phyloP scores from a whole-genome alignment of 2,888 invertebrate genomes.

The Scrobipalpa costella region DNA sequence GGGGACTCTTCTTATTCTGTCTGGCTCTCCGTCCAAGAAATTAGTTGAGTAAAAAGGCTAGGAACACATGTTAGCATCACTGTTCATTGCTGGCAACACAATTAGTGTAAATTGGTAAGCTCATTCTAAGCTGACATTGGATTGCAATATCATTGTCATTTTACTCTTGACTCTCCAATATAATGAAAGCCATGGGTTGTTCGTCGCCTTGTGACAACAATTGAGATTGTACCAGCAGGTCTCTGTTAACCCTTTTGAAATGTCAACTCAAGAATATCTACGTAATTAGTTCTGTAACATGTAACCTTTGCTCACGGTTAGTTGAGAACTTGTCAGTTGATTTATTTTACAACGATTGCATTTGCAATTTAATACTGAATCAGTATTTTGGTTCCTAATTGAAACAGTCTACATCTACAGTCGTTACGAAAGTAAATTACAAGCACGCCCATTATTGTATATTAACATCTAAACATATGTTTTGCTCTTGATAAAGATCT shows the following conservation, averaged over 20 bases:
- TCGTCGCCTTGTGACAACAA: slow-evolving; percentile 50
- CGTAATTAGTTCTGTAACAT: slow-evolving; percentile 23
- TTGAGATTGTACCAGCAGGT: slow-evolving; percentile 45
- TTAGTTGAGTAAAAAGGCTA: not conserved
- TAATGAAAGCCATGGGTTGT: not conserved
- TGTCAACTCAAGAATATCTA: slow-evolving; percentile 26
- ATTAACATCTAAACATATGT: too few relatives aligned
- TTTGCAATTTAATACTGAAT: too few relatives aligned
- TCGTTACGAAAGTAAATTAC: too few relatives aligned
- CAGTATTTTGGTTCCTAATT: too few relatives aligned
- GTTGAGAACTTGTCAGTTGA: slow-evolving; percentile 2
- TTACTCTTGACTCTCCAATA: not conserved
- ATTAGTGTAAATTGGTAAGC: not conserved
- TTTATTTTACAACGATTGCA: not conserved
- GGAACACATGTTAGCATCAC: not conserved
- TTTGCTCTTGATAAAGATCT: too few relatives aligned
- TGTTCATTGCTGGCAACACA: not conserved
- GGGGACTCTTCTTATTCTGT: slow-evolving; percentile 54
- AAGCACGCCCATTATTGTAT: too few relatives aligned
- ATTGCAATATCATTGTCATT: not conserved
- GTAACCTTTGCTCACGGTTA: not conserved
- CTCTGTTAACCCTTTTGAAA: slow-evolving; percentile 46
- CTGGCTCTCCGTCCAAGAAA: slow-evolving; percentile 43
- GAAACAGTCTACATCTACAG: too few relatives aligned
- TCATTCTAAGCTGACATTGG: not conserved